Percentiles rank a stretch among this genome's conserved stretches.
Evolutionary conservation across 2,888 invertebrate genomes (phyloP).

Genomic region (Coremacera marginata): DNA sequence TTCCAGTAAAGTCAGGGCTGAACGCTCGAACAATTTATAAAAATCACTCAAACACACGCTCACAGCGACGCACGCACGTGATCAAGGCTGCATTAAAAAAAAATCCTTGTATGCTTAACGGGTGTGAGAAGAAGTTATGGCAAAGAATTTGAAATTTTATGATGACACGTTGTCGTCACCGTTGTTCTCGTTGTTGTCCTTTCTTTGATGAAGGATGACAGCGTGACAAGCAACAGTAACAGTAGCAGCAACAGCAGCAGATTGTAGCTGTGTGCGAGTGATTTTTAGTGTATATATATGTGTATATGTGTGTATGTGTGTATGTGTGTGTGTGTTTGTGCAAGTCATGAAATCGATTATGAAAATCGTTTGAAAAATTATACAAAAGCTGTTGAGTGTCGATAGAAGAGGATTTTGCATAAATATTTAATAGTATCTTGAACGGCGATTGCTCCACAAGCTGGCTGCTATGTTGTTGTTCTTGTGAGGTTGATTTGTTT

Average conservation of each 20-base stretch:
- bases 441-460: neutral
- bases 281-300: neutral
- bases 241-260: neutral
- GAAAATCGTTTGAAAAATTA: conserved; percentile 42
- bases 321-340: conserved; percentile 20
- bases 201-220: conserved; percentile 34
- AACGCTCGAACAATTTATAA: conserved; percentile 25
- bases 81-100: conserved; percentile 8
- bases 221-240: conserved; percentile 25
- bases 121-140: conserved; percentile 8
- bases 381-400: conserved; percentile 12
- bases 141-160: conserved; percentile 34
- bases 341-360: conserved; percentile 44
- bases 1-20: conserved; percentile 2
- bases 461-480: neutral
- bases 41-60: conserved; percentile 25
- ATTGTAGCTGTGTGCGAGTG: conserved; percentile 3
- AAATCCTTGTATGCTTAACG: neutral
- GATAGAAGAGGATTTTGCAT: conserved; percentile 35
- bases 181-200: conserved; percentile 21
- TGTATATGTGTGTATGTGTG: conserved; percentile 13
- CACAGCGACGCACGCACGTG: neutral
- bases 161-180: conserved; percentile 29
- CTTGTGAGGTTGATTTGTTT: neutral
- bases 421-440: conserved; percentile 39